Evolutionary conservation across 2,888 invertebrate species (phyloP), one percentile per base, ranked within the genome.

Genomic region (Philaethria dido): DNA sequence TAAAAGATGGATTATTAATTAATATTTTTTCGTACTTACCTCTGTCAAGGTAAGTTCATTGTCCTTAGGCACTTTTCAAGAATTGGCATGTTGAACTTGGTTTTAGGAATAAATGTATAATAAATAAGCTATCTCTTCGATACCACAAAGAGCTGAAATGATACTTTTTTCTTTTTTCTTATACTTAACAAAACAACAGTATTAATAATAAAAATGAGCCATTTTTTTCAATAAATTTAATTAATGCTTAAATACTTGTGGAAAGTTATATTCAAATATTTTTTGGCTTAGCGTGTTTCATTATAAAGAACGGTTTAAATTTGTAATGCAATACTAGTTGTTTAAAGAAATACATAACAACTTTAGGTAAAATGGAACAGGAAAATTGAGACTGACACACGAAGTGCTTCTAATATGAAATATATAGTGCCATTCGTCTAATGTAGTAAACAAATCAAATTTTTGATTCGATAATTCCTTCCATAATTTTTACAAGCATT

Each of bases 381-480:
- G 11, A 33, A 52, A 52, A 5, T 29, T 29, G 52, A 52, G 52
- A 52, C 52, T 52, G 52, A 52, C 16, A 29, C 50, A 52, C 29
- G 0, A 52, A 52, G 52, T 52, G 52, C 52, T 52, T 52, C 52
- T 52, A 52, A 29, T 52, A n/a, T 52, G 25, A 18, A 52, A 52
- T 25, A 29, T 52, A 50, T 50, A 52, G 52, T 52, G 29, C 29
- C 52, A 52, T 11, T 33, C n/a, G 25, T 52, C 1, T 52, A 29
- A 52, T 52, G 11, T 16, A 52, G 16, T n/a, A 50, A 29, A 13
- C 13, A 39, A 39, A 39, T 39, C 3, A 14, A 22, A n/a, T 25
- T n/a, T n/a, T 16, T 50, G 5, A 22, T 16, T 16, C 2, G 0
- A 11, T 11, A 29, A 9, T n/a, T 52, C 50, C 16, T 52, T 16